A percentile compares a stretch with the other conserved stretches of the same genome.
These are phyloP conservation scores for Trachythela sp. DNA, from an alignment of 64 coral and sea anemone species.

Conservation along the genomic window DNA sequence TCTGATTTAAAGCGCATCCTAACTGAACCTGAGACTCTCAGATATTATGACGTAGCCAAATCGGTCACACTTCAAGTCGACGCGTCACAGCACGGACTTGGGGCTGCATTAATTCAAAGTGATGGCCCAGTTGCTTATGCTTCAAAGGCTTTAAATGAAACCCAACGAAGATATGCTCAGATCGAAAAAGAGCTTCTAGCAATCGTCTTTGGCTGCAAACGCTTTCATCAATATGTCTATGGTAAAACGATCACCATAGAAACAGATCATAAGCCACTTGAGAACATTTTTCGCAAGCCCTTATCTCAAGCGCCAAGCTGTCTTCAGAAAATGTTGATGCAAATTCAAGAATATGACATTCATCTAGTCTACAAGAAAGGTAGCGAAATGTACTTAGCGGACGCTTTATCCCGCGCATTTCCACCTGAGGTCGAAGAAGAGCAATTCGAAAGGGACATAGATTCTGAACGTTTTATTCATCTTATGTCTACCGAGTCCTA, in stretches of 20 bases:
- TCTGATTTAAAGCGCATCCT: background rate
- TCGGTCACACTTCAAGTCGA: background rate
- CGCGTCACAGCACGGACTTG: background rate
- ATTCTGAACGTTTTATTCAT: constrained; percentile 32
- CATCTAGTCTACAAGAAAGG: constrained; percentile 31
- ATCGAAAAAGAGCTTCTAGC: background rate
- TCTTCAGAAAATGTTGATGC: constrained; percentile 24
- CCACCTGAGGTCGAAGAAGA: constrained; percentile 10
- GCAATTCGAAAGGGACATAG: constrained; percentile 25
- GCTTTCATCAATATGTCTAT: background rate
- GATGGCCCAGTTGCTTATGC: constrained; percentile 2
- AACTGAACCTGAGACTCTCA: background rate
- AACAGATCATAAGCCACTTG: too few species aligned
- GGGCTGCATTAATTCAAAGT: background rate
- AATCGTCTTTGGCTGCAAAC: background rate
- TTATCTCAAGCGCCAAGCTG: constrained; percentile 29
- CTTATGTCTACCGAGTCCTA: constrained; percentile 25
- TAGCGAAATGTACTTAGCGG: constrained; percentile 39
- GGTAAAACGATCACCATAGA: background rate
- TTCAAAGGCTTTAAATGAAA: background rate
- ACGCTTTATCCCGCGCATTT: constrained; percentile 31
- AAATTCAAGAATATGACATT: constrained; percentile 40
- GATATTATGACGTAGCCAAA: background rate
- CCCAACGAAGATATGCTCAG: background rate
- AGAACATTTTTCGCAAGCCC: too few species aligned